These are phyloP conservation scores for Odocoileus virginianus DNA, from an alignment of 2,113 vertebrate genomes.

Conservation along the genomic window DNA sequence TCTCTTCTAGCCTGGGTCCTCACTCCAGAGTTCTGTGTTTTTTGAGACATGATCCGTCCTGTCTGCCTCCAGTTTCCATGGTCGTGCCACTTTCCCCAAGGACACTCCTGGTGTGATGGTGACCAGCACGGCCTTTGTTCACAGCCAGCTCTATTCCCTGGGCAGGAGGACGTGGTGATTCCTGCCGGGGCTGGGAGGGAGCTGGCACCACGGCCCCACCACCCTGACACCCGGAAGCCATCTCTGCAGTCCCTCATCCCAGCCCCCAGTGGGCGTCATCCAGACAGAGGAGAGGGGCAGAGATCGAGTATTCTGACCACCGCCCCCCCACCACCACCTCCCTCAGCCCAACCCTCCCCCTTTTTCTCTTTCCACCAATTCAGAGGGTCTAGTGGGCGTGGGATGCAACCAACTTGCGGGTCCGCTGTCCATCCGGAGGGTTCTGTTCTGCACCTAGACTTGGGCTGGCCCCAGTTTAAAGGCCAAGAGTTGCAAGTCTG, in stretches of 20 bases:
- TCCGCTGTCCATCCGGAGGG: rapidly evolving
- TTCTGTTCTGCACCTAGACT: rapidly evolving
- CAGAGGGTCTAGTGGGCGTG: neutral
- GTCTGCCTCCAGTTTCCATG: neutral
- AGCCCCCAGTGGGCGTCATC: neutral
- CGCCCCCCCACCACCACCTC: too few relatives aligned
- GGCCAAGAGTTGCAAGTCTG: neutral
- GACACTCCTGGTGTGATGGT: rapidly evolving
- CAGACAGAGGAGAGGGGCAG: neutral
- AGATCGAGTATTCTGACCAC: rapidly evolving
- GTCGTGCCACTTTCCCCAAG: neutral
- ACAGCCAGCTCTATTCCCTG: neutral
- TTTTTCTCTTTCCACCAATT: neutral
- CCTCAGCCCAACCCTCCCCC: neutral
- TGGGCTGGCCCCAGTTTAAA: neutral
- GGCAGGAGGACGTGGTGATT: neutral
- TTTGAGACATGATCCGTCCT: neutral
- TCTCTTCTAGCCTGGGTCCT: neutral
- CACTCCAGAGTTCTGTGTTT: neutral
- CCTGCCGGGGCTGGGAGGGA: rapidly evolving
- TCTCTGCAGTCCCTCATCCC: neutral
- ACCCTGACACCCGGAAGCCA: rapidly evolving
- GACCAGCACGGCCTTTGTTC: rapidly evolving
- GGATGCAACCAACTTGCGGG: rapidly evolving
- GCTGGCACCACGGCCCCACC: neutral